Base-by-base conservation (phyloP, 1,140 invertebrate genomes). In the Brachionus calyciflorus region DNA sequence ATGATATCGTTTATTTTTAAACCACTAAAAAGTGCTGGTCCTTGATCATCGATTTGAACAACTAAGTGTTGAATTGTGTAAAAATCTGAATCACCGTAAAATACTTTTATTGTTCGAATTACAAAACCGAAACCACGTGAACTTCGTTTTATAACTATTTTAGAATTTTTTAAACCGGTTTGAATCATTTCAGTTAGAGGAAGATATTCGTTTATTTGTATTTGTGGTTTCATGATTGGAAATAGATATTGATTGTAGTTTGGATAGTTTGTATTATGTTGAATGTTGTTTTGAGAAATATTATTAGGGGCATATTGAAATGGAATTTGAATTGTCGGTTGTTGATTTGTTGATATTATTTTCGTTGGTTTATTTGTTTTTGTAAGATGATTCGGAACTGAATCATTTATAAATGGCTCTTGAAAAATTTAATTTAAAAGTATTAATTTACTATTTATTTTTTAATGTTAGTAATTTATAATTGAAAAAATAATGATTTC, bases 31-130 rank as follows among this genome's bases (percentile, higher is more conserved):
- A 94, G 97, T 4, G 95, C 94, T 5, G 94, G 93, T 85, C 93
- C 94, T 48, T 91, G 91, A 81, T 91, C 90, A 83, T 94, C 92
- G 3, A 98, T 94, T 78, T 92, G 92, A 88, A 94, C 94, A 10
- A 98, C 94, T 77, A 97, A 86, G 87, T 98, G 95, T 83, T 98
- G 94, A 88, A 98, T 93, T 3, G 93, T 97, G 84, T 96, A 98
- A 81, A 94, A 93, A 85, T 98, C 93, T 10, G 91, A 91, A 79
- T 98, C 93, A 0, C 95, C 95, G 83, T 94, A 94, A 83, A 96
- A 98, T 0, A 98, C 96, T 24, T 94, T 88, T 78, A 98, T 95
- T 2, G 94, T 96, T 81, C 95, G 90, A 14, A 98, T 91, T 0
- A 92, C 96, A 84, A 98, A 98, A 6, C 96, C 96, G 86, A 96